Evolutionary conservation across 1,140 invertebrate species (phyloP).

Genomic region (Drosophila lowei): DNA sequence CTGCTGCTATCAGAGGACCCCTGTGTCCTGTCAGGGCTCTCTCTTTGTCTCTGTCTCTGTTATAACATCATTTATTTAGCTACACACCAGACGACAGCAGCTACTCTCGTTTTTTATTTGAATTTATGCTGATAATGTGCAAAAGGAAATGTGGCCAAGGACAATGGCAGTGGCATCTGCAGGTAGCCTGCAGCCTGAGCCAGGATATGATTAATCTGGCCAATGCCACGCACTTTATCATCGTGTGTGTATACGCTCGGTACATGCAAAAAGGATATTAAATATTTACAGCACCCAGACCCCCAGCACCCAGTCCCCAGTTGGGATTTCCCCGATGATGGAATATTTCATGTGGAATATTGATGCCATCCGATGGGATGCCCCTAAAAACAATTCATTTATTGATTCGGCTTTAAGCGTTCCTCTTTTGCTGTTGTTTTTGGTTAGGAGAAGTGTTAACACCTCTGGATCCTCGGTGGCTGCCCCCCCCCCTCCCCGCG

Average conservation of each 20-base stretch:
- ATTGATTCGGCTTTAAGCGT: slow-evolving; percentile 35
- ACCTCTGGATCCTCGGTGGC: slow-evolving; percentile 16
- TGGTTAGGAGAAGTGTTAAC: no score
- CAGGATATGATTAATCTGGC: slow-evolving; percentile 73
- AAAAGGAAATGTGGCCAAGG: slow-evolving; percentile 23
- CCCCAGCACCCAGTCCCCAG: slow-evolving; percentile 27
- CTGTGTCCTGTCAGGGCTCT: slow-evolving; percentile 59
- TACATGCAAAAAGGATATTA: slow-evolving; percentile 62
- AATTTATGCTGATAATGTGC: slow-evolving; percentile 81
- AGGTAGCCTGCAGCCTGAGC: slow-evolving; percentile 24
- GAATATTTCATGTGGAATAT: slow-evolving; percentile 70
- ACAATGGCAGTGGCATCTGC: slow-evolving; percentile 45
- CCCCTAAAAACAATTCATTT: slow-evolving; percentile 47
- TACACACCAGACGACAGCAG: slow-evolving; percentile 50
- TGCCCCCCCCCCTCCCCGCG: slow-evolving; percentile 21
- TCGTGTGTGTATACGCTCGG: slow-evolving; percentile 21
- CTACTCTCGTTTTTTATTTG: slow-evolving; percentile 70
- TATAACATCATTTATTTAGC: slow-evolving; percentile 81
- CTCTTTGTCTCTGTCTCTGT: slow-evolving; percentile 51
- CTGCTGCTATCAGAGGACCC: slow-evolving; percentile 28
- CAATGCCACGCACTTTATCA: slow-evolving; percentile 73
- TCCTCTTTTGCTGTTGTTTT: no score
- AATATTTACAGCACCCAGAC: slow-evolving; percentile 77
- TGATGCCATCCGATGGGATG: slow-evolving; percentile 35
- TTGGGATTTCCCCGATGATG: slow-evolving; percentile 40